phyloP scores from a whole-genome alignment of 1,140 invertebrate genomes.

The Cecropterus lyciades region DNA sequence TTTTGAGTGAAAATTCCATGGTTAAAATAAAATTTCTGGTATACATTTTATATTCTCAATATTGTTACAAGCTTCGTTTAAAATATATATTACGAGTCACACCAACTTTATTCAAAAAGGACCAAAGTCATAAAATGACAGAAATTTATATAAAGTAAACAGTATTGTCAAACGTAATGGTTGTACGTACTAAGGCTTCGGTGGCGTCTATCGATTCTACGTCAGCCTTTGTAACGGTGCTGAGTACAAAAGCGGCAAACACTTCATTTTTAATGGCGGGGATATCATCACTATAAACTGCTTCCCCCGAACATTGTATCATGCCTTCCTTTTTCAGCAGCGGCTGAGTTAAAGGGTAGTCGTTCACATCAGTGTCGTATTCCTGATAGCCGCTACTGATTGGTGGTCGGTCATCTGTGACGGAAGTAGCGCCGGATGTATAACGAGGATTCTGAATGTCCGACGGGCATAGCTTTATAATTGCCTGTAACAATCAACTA shows the following conservation, averaged over 20 bases:
- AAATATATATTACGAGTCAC: too few relatives aligned
- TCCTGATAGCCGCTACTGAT: slow-evolving; percentile 73
- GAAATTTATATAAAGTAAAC: too few relatives aligned
- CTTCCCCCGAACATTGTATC: slow-evolving; percentile 86
- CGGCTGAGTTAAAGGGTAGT: slow-evolving; percentile 89
- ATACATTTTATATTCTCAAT: too few relatives aligned
- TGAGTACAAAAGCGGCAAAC: slow-evolving; percentile 86
- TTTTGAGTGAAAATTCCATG: too few relatives aligned
- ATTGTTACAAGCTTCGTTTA: too few relatives aligned
- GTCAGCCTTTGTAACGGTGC: slow-evolving; percentile 81
- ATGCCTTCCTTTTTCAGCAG: slow-evolving; percentile 86
- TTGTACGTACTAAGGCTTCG: slow-evolving; percentile 82
- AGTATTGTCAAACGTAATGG: too few relatives aligned
- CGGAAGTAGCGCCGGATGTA: slow-evolving; percentile 48
- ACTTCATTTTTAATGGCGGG: slow-evolving; percentile 82
- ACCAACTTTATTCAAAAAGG: too few relatives aligned
- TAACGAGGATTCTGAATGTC: slow-evolving; percentile 43
- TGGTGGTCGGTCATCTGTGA: slow-evolving; percentile 74
- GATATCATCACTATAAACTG: slow-evolving; percentile 87
- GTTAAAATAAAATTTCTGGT: too few relatives aligned
- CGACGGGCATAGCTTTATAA: slow-evolving; percentile 48
- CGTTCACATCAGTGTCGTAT: slow-evolving; percentile 65
- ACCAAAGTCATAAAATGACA: too few relatives aligned
- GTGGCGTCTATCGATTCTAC: slow-evolving; percentile 85
- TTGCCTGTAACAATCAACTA: slow-evolving; percentile 46